Conservation (phyloP, 2,797 vertebrate species). For the Tiaroga cobitis region DNA sequence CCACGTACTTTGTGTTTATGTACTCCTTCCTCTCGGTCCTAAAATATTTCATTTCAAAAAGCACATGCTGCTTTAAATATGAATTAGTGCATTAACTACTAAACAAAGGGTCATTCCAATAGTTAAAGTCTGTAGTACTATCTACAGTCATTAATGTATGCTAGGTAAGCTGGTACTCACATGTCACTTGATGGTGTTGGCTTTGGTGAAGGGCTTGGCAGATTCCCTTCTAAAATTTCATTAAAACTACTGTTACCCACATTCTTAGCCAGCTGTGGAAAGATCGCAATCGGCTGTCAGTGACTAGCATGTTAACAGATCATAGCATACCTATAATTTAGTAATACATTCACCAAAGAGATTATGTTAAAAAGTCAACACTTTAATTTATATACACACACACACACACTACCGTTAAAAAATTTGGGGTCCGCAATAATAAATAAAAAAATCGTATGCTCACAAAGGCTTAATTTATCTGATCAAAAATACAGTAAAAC, state of each 20-base stretch:
- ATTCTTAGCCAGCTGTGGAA: slow-evolving; percentile 88
- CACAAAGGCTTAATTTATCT: neutral
- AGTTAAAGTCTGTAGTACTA: neutral
- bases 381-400: neutral
- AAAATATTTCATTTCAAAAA: neutral
- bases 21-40: slow-evolving; percentile 91
- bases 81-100: too few species aligned
- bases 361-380: neutral
- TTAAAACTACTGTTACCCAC: slow-evolving; percentile 94
- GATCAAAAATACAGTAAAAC: neutral
- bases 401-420: neutral
- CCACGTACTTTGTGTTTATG: slow-evolving; percentile 90
- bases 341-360: neutral
- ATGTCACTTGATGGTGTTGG: slow-evolving; percentile 87
- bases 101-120: neutral
- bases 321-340: neutral
- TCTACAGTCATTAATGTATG: neutral
- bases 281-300: neutral
- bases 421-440: neutral
- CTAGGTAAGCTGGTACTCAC: slow-evolving; percentile 75
- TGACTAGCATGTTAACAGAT: neutral
- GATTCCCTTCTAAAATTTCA: slow-evolving; percentile 89
- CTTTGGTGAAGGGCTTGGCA: slow-evolving; percentile 85
- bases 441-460: neutral
- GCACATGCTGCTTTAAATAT: neutral